Percentiles rank a stretch among this genome's conserved stretches.
Conservation (phyloP, 1,140 invertebrate species). For the Drosophila melanica region DNA sequence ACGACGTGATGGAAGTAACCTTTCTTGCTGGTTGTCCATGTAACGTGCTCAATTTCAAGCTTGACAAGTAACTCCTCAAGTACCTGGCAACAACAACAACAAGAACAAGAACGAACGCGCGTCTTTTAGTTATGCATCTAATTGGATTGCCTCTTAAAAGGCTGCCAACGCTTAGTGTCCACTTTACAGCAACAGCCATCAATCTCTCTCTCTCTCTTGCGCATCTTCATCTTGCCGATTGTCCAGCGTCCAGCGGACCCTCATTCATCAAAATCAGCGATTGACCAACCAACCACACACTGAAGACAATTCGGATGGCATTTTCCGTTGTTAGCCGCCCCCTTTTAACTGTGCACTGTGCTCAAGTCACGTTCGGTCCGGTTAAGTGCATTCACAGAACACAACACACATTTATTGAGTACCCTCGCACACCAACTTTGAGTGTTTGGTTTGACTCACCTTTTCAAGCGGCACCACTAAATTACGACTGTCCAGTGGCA, state of each 20-base stretch:
- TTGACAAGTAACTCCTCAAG: constrained; percentile 87
- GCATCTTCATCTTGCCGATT: constrained; percentile 40
- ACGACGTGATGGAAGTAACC: constrained; percentile 89
- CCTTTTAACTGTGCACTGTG: constrained; percentile 21
- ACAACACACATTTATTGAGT: constrained; percentile 16
- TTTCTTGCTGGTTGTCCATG: constrained; percentile 88
- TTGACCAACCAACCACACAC: constrained; percentile 36
- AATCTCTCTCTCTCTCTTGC: constrained; percentile 49
- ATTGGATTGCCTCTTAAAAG: constrained; percentile 37
- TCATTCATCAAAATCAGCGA: constrained; percentile 71
- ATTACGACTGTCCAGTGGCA: constrained; percentile 67
- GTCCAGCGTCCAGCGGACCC: constrained; percentile 27
- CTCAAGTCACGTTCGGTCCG: constrained; percentile 65
- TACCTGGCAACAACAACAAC: constrained; percentile 84
- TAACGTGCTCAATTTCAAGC: constrained; percentile 88
- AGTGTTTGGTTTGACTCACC: constrained; percentile 72
- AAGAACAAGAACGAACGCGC: constrained; percentile 1
- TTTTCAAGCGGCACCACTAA: constrained; percentile 84
- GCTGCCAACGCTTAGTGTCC: background rate
- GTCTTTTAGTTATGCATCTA: constrained; percentile 56
- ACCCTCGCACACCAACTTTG: constrained; percentile 57
- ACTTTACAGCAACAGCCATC: constrained; percentile 44
- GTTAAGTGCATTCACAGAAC: constrained; percentile 67
- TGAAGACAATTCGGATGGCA: constrained; percentile 54
- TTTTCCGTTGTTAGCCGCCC: constrained; percentile 38